Base-by-base conservation (phyloP, 1,140 invertebrate genomes). In the Sycobia sp. region DNA sequence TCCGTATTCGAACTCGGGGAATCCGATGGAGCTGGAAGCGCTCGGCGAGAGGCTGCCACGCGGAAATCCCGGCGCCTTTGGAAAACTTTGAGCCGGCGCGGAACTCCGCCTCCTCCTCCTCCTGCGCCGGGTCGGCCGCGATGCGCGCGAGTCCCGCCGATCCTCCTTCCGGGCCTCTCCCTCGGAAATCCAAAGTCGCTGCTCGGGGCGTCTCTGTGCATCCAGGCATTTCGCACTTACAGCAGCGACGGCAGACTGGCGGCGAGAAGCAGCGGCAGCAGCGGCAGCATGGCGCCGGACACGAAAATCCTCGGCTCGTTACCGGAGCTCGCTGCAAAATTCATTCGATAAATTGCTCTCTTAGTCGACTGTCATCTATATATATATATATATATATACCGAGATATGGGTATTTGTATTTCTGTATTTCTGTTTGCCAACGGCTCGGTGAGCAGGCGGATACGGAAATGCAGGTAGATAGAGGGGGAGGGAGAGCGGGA, bases 291-390 rank as follows among this genome's bases (percentile, higher is more conserved):
- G 29, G 65, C 36, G 39, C 67, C 62, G 16, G 69, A 65, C 43
- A 44, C 51, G 27, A 65, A 41, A 29, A 34, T 55, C 34, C 43
- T 62, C 14, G 51, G 18, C 16, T 49, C 18, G 43, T 16, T 51
- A 14, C 46, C 53, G 39, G 67, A 49, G 23, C 46, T 71, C 11
- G 67, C 71, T 73, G 67, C 0, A 72, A 72, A 62, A 62, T 20
- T 62, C 50, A 47, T n/a, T 7, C 5, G 29, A 32, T 4, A 32
- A 32, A 32, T n/a, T n/a, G n/a, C 29, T 7, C 29, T 32, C 4
- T 32, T 32, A 32, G 11, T 32, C 29, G 29, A n/a, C n/a, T n/a
- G n/a, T n/a, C n/a, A n/a, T n/a, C n/a, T n/a, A n/a, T n/a, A n/a
- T n/a, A n/a, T n/a, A n/a, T n/a, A n/a, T n/a, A n/a, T n/a, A n/a